These are phyloP conservation scores for Napeogenes sylphis DNA, from an alignment of 2,888 invertebrate genomes.

Conservation along the genomic window DNA sequence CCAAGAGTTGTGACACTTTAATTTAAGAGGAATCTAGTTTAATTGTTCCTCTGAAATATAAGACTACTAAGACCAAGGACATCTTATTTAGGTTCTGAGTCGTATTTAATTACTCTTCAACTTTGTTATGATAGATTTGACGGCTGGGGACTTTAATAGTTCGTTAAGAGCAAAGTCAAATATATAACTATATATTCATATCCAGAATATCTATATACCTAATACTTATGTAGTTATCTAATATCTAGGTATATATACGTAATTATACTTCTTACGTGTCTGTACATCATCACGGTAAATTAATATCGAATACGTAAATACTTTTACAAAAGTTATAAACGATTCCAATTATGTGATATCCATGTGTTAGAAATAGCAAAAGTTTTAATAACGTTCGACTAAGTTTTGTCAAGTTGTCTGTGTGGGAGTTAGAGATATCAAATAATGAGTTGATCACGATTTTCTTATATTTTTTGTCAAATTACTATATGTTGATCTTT, in stretches of 20 bases:
- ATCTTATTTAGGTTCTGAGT: slow-evolving; percentile 36
- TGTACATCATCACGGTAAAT: too few species aligned
- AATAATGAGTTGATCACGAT: slow-evolving; percentile 3
- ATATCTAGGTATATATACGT: too few species aligned
- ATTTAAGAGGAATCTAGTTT: slow-evolving; percentile 59
- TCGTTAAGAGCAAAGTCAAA: too few species aligned
- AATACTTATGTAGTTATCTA: too few species aligned
- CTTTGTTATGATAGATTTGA: background rate
- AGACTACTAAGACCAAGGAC: slow-evolving; percentile 43
- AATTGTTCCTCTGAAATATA: slow-evolving; percentile 53
- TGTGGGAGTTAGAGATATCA: slow-evolving; percentile 5
- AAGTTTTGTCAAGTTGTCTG: slow-evolving; percentile 12
- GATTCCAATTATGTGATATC: slow-evolving; percentile 9
- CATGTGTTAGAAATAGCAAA: slow-evolving; percentile 16
- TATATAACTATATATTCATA: too few species aligned
- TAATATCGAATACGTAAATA: background rate
- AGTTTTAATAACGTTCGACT: slow-evolving; percentile 21
- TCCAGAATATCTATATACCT: too few species aligned
- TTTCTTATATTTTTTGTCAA: background rate
- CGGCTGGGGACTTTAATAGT: too few species aligned
- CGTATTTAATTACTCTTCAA: slow-evolving; percentile 8
- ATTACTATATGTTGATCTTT: too few species aligned
- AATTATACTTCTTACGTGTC: too few species aligned
- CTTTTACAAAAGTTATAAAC: background rate
- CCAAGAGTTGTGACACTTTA: slow-evolving; percentile 53